A percentile compares a stretch with the other conserved stretches of the same genome.
Conservation (phyloP, 2,888 invertebrate genomes). For the Papilio protenor region DNA sequence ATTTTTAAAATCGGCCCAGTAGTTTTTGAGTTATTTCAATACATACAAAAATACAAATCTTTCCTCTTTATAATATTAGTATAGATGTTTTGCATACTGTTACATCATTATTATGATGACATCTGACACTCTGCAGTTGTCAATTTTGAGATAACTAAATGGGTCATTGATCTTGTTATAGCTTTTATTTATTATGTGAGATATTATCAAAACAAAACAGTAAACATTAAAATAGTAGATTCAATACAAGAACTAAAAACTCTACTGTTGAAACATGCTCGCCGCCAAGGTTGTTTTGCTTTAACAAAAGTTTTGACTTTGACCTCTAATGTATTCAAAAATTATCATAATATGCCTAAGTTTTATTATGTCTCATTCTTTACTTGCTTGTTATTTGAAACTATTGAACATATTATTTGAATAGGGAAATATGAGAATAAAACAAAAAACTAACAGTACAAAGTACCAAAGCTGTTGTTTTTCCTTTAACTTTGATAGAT, state of each 20-base stretch:
- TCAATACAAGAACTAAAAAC: slow-evolving; percentile 6
- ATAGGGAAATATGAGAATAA: not conserved
- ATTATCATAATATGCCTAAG: slow-evolving; percentile 4
- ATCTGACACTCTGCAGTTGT: slow-evolving; percentile 31
- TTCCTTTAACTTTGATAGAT: too few species aligned
- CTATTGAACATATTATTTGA: not conserved
- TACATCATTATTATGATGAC: slow-evolving; percentile 42
- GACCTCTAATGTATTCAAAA: slow-evolving; percentile 7
- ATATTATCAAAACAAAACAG: not conserved
- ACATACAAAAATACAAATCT: too few species aligned
- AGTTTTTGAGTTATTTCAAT: too few species aligned
- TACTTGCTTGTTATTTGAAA: not conserved
- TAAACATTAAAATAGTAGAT: not conserved
- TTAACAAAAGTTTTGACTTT: slow-evolving; percentile 15
- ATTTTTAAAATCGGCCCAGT: too few species aligned
- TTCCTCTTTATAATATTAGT: too few species aligned
- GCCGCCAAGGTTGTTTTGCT: not conserved
- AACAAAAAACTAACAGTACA: not conserved
- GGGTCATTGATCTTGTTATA: slow-evolving; percentile 30
- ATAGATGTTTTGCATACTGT: not conserved
- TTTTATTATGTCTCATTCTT: not conserved
- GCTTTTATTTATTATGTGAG: slow-evolving; percentile 4
- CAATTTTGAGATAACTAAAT: slow-evolving; percentile 26
- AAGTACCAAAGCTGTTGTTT: not conserved
- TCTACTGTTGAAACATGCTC: not conserved